Evolutionary conservation across 1,140 invertebrate species (phyloP).

Genomic region (Cecropterus lyciades): DNA sequence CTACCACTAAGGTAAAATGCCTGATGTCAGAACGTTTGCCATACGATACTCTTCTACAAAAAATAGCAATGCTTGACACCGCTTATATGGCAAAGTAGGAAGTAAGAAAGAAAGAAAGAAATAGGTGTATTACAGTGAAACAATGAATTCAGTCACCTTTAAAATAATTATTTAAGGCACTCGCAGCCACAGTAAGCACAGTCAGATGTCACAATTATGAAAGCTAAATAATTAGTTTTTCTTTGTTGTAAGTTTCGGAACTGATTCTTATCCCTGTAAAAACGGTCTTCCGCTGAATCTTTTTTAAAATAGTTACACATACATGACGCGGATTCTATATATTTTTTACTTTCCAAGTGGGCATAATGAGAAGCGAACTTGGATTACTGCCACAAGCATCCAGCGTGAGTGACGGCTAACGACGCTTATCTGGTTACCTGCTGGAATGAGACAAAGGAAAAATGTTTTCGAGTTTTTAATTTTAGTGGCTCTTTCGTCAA

Average conservation of each 20-base stretch:
- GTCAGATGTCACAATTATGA: no score
- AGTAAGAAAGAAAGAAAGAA: no score
- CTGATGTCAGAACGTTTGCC: no score
- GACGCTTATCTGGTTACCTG: slow-evolving; percentile 54
- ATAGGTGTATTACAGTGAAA: no score
- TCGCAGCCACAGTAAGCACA: no score
- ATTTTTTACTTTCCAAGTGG: neutral
- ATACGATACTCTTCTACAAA: no score
- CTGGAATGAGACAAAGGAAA: slow-evolving; percentile 46
- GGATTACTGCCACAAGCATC: slow-evolving; percentile 63
- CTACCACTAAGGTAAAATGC: no score
- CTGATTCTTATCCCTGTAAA: neutral
- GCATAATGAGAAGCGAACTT: slow-evolving; percentile 70
- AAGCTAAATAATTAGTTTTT: no score
- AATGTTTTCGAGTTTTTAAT: slow-evolving; percentile 49
- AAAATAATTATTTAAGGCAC: no score
- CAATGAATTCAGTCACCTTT: no score
- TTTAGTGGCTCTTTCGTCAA: slow-evolving; percentile 43
- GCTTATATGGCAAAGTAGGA: no score
- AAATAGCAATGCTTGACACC: no score
- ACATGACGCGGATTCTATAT: neutral
- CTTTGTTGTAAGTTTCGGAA: neutral
- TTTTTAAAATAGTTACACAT: neutral
- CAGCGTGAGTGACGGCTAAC: slow-evolving; percentile 51
- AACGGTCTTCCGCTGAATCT: neutral